Conservation (phyloP, 1,140 invertebrate species). For the Stegodyphus dumicola region DNA sequence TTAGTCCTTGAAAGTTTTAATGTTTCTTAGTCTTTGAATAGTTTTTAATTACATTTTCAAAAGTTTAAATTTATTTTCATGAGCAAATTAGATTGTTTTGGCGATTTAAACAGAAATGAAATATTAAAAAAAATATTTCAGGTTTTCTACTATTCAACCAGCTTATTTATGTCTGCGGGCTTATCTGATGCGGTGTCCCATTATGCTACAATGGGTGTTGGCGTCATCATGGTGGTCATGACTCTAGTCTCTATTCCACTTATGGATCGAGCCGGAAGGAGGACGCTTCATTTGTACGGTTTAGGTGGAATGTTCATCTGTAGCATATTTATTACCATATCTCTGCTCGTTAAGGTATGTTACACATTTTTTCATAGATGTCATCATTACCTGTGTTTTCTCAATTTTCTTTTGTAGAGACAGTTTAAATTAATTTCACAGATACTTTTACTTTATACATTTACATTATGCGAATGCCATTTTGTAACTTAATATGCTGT, state of each 20-base stretch:
- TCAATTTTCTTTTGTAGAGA: no score
- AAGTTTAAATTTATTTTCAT: no score
- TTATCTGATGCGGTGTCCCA: conserved; percentile 76
- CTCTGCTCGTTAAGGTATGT: conserved; percentile 88
- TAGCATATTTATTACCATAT: conserved; percentile 97
- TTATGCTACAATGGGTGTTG: conserved; percentile 93
- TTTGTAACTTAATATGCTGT: neutral
- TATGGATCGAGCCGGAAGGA: conserved; percentile 93
- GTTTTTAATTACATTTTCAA: no score
- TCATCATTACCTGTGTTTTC: neutral
- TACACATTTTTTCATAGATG: no score
- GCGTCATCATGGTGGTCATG: conserved; percentile 96
- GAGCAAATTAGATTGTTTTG: neutral
- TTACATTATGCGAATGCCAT: neutral
- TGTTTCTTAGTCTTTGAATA: no score
- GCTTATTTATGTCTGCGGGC: conserved; percentile 88
- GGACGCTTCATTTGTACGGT: conserved; percentile 94
- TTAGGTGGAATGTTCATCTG: conserved; percentile 96
- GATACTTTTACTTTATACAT: neutral
- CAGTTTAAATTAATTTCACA: no score
- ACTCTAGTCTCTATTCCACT: conserved; percentile 95
- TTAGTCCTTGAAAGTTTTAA: no score
- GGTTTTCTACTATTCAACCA: conserved; percentile 98
- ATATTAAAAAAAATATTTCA: conserved; percentile 66
- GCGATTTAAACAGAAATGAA: neutral